Evolutionary conservation across 2,113 vertebrate genomes (phyloP), one percentile per base, ranked within the genome.

Genomic region (Pipra filicauda): DNA sequence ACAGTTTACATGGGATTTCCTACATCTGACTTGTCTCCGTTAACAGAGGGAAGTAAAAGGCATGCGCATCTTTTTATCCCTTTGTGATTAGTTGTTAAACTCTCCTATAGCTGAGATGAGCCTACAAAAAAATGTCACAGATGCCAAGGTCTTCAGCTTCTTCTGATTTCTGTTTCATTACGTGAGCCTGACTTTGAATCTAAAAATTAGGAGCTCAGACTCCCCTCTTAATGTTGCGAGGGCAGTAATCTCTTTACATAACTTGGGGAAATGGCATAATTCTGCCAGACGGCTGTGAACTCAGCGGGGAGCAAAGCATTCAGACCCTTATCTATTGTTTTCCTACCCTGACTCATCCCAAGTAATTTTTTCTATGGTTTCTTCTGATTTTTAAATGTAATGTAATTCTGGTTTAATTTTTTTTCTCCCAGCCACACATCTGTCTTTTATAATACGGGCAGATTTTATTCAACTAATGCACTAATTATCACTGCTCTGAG

Each of bases 191-290:
- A 66, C 14, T 86, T 92, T 41, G n/a, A 61, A 78, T 62, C 48
- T 80, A 44, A 84, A 92, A 90, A 77, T 94, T 77, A 90, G 88
- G 76, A 93, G 82, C 79, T 93, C 88, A 90, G 85, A 76, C 67
- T 96, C n/a, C 57, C 37, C 37, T 86, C 39, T 81, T 80, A 69
- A 26, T 39, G 15, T 17, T 76, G 48, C 2, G 20, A 89, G 71
- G 88, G 61, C 90, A 95, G 69, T 87, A 95, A 95, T 94, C 91
- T 62, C 69, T 92, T 96, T 95, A 93, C 2, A 9, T 96, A 97
- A 96, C 80, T 15, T 5, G 3, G 48, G 72, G 54, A 92, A 93
- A 89, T 61, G 80, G 80, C 86, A 89, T 46, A 19, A 66, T 83
- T 95, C 72, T 84, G 58, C 72, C 92, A 95, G 65, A 52, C 2